Evolutionary conservation across 1,140 invertebrate species (phyloP).

Genomic region (Leguminivora glycinivorella): DNA sequence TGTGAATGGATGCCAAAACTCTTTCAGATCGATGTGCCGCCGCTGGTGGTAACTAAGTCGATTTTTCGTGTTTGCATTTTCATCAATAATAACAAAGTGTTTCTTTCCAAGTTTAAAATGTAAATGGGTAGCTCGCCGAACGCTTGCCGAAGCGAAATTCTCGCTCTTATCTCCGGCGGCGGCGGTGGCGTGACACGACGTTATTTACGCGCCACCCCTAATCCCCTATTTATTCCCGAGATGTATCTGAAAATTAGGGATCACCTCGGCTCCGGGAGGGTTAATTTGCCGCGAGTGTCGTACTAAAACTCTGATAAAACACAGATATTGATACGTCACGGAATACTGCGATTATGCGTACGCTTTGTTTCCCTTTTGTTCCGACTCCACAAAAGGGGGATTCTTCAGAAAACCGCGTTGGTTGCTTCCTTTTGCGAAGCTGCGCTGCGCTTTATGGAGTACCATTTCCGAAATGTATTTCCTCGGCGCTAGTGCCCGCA

Average conservation of each 20-base stretch:
- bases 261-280: conserved; percentile 61
- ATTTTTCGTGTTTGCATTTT: neutral
- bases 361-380: conserved; percentile 29
- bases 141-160: conserved; percentile 47
- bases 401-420: conserved; percentile 2
- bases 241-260: conserved; percentile 79
- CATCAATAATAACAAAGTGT: conserved; percentile 13
- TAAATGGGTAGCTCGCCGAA: conserved; percentile 18
- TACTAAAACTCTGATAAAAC: conserved; percentile 40
- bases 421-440: conserved; percentile 9
- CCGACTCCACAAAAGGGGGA: neutral
- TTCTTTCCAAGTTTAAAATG: conserved; percentile 16
- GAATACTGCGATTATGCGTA: conserved; percentile 38
- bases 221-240: conserved; percentile 76
- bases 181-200: conserved; percentile 54
- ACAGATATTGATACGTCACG: conserved; percentile 37
- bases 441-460: conserved; percentile 3
- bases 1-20: too few relatives aligned
- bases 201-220: conserved; percentile 75
- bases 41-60: neutral
- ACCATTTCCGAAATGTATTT: conserved; percentile 24
- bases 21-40: too few relatives aligned
- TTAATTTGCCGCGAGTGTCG: conserved; percentile 64
- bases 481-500: conserved; percentile 10
- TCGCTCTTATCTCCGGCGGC: conserved; percentile 59